phyloP scores from a whole-genome alignment of 2,797 vertebrate species.

The Tiaroga cobitis region DNA sequence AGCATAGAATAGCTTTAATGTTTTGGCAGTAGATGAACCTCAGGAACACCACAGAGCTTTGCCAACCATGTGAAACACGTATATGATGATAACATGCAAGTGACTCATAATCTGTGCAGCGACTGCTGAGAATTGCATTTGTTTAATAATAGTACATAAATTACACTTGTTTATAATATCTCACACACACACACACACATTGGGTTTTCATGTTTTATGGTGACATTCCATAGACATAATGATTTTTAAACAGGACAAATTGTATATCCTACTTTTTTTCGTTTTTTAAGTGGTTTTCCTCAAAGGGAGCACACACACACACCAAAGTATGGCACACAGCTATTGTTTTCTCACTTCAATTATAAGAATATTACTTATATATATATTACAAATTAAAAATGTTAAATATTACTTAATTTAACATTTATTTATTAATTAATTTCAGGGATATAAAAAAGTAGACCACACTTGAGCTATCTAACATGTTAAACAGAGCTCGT shows the following conservation, averaged over 20 bases:
- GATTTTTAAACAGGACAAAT: too few relatives aligned
- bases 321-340: background rate
- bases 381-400: too few relatives aligned
- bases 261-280: too few relatives aligned
- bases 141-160: background rate
- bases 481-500: background rate
- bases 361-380: background rate
- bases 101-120: background rate
- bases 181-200: too few relatives aligned
- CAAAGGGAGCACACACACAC: background rate
- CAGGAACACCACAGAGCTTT: background rate
- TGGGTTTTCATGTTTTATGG: too few relatives aligned
- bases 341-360: background rate
- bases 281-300: too few relatives aligned
- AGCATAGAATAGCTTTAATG: background rate
- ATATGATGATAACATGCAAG: background rate
- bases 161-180: background rate
- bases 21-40: slow-evolving; percentile 10
- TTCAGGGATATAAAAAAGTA: too few relatives aligned
- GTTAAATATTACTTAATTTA: too few relatives aligned
- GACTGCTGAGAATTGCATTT: background rate
- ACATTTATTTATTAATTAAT: too few relatives aligned
- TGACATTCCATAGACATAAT: too few relatives aligned
- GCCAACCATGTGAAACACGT: background rate
- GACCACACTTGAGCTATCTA: slow-evolving; percentile 23